phyloP scores from a whole-genome alignment of 2,113 vertebrate genomes.

The Noturus placidus region DNA sequence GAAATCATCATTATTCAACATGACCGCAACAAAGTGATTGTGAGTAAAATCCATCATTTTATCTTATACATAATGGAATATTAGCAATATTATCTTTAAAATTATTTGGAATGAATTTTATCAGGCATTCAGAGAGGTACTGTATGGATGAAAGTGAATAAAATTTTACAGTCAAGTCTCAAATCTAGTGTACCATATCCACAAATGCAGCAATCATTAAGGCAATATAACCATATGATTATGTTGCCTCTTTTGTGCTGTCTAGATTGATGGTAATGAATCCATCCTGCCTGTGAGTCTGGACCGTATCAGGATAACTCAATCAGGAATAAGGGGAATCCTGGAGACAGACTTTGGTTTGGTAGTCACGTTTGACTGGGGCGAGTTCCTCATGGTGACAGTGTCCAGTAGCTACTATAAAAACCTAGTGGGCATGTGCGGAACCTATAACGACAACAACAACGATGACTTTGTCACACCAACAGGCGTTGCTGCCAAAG shows the following conservation, averaged over 20 bases:
- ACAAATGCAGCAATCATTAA: background rate
- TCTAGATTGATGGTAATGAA: slow-evolving; percentile 51
- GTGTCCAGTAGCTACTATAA: slow-evolving; percentile 74
- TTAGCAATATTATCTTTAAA: too few relatives aligned
- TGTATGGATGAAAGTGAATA: background rate
- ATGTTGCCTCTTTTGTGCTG: background rate
- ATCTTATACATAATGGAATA: too few relatives aligned
- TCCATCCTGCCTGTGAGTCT: slow-evolving; percentile 57
- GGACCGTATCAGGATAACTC: slow-evolving; percentile 56
- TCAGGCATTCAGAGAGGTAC: background rate
- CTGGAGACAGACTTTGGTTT: slow-evolving; percentile 71
- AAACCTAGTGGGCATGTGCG: slow-evolving; percentile 70
- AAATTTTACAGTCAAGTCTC: background rate
- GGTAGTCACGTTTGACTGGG: slow-evolving; percentile 74
- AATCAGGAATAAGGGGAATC: slow-evolving; percentile 55
- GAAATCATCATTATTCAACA: slow-evolving; percentile 41
- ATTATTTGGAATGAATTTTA: background rate
- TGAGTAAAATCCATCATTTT: slow-evolving; percentile 37
- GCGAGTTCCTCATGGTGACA: slow-evolving; percentile 60
- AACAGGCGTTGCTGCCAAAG: background rate
- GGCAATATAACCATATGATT: background rate
- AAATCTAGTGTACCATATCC: background rate
- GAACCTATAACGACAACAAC: slow-evolving; percentile 70
- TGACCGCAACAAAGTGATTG: slow-evolving; percentile 41
- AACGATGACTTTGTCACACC: slow-evolving; percentile 57